These are phyloP conservation scores for Onchidella celtica DNA, from an alignment of 2,888 invertebrate genomes.

Conservation along the genomic window DNA sequence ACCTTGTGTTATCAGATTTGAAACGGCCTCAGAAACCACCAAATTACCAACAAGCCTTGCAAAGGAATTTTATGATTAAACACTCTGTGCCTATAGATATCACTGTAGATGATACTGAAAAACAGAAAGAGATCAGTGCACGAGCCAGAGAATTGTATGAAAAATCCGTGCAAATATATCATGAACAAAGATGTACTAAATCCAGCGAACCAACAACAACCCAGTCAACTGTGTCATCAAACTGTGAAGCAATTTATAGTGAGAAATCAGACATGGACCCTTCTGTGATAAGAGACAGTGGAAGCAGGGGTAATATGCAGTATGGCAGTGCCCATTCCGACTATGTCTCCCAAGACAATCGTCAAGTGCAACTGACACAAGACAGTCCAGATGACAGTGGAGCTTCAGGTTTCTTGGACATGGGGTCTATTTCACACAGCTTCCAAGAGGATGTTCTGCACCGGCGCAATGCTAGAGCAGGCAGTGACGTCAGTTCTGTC, in stretches of 20 bases:
- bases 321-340: too few relatives aligned
- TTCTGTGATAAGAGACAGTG: not conserved
- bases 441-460: constrained; percentile 27
- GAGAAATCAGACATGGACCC: not conserved
- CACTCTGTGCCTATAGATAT: constrained; percentile 60
- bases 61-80: constrained; percentile 66
- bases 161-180: constrained; percentile 68
- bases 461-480: not conserved
- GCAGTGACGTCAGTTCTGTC: not conserved
- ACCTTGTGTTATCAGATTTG: not conserved
- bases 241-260: not conserved
- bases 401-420: constrained; percentile 33
- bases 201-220: not conserved
- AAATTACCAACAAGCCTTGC: constrained; percentile 72
- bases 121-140: constrained; percentile 68
- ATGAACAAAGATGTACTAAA: constrained; percentile 20
- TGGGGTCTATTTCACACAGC: constrained; percentile 36
- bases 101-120: constrained; percentile 59
- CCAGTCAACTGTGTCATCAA: not conserved
- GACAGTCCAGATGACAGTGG: constrained; percentile 7
- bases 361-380: not conserved
- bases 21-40: constrained; percentile 72
- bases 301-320: not conserved
- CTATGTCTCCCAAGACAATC: constrained; percentile 1
- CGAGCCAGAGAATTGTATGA: constrained; percentile 74